Conservation (phyloP, 1,140 invertebrate species). For the Calephelis nemesis region DNA sequence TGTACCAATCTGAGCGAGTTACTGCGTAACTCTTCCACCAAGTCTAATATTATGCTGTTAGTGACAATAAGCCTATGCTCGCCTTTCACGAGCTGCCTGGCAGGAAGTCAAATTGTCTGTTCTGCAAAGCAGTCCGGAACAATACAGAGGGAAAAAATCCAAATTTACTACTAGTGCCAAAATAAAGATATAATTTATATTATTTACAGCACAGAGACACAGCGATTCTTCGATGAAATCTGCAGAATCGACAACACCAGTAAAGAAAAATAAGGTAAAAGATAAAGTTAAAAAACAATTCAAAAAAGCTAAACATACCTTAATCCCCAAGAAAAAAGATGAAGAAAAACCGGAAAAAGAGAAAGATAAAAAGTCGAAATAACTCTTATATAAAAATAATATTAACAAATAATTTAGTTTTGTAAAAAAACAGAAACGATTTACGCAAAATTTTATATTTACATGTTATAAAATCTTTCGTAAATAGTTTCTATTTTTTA, state of each 20-base stretch:
- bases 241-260: slow-evolving; percentile 48
- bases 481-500: not conserved
- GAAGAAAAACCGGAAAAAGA: slow-evolving; percentile 65
- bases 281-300: slow-evolving; percentile 74
- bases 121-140: too few relatives aligned
- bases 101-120: too few relatives aligned
- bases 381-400: slow-evolving; percentile 18
- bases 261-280: slow-evolving; percentile 71
- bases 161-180: not conserved
- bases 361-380: slow-evolving; percentile 64
- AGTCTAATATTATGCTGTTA: too few relatives aligned
- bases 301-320: slow-evolving; percentile 67
- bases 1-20: too few relatives aligned
- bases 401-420: slow-evolving; percentile 11
- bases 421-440: not conserved
- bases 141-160: not conserved
- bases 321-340: slow-evolving; percentile 69
- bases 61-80: too few relatives aligned
- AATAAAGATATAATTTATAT: not conserved
- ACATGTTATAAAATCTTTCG: too few relatives aligned
- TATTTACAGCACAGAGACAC: slow-evolving; percentile 66
- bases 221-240: slow-evolving; percentile 70
- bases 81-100: too few relatives aligned
- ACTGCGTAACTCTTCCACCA: too few relatives aligned
- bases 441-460: not conserved